Evolutionary conservation across 2,888 invertebrate species (phyloP), one percentile per base, ranked within the genome.

Genomic region (Caenorhabditis panamensis): DNA sequence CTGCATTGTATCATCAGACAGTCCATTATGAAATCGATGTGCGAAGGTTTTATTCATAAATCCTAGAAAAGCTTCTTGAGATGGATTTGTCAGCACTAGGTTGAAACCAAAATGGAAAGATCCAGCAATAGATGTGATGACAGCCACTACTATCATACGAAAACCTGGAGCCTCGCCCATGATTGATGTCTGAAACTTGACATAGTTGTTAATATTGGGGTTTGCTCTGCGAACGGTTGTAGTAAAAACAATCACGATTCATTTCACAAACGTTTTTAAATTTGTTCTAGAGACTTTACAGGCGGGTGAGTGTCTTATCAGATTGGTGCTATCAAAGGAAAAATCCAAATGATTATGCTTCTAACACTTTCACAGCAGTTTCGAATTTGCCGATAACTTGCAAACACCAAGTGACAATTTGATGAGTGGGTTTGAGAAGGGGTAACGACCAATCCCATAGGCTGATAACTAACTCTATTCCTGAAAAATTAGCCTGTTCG

Each of bases 91-190:
- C 13, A 88, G 47, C 9, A 86, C 86, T 13, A 88, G 49, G 56
- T 88, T 88, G 67, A 78, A 88, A 28, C 88, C 88, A 49, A 87
- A 87, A 58, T 88, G 87, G 71, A 88, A 88, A 2, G 85, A 82
- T 5, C 88, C 87, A 4, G 85, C 87, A 8, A 87, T 77, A 4
- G 85, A 85, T 5, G 79, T 77, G 41, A 83, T 61, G n/a, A 84
- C 62, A 3, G 85, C 85, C 3, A 83, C 82, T 22, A 47, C 37
- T 36, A 85, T 64, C 82, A 85, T 83, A 16, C 79, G 81, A 67
- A 79, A 66, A 75, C 78, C 71, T 0, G 83, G 83, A 31, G 75
- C 69, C 54, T 63, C 63, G 28, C 51, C 69, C 79, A 79, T 79
- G 6, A 24, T 28, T 5, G 6, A 4, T 18, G n/a, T 18, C 36